These are phyloP conservation scores for Epinotia ramella DNA, from an alignment of 2,888 invertebrate species.

Conservation along the genomic window DNA sequence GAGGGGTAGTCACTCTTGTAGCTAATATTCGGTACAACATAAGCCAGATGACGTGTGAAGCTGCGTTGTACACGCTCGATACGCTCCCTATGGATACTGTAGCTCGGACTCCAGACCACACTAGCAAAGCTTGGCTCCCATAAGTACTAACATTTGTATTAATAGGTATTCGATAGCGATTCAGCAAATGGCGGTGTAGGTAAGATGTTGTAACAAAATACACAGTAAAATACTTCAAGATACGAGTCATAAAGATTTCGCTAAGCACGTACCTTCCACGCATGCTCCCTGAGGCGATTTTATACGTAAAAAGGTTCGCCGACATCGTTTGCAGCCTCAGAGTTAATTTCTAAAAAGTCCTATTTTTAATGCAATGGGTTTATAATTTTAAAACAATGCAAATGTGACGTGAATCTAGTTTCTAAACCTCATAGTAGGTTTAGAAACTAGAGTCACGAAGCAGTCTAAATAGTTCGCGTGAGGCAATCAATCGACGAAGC, in stretches of 20 bases:
- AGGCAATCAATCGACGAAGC: slow-evolving; percentile 57
- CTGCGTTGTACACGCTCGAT: no score
- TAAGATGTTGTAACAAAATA: slow-evolving; percentile 36
- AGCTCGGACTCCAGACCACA: no score
- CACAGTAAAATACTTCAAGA: slow-evolving; percentile 49
- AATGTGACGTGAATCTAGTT: no score
- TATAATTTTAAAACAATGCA: not conserved
- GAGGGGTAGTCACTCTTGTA: no score
- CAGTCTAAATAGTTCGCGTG: slow-evolving; percentile 51
- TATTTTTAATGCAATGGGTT: not conserved
- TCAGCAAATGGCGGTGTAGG: slow-evolving; percentile 17
- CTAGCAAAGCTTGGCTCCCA: not conserved
- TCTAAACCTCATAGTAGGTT: not conserved
- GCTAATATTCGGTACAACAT: no score
- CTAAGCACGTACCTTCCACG: slow-evolving; percentile 51
- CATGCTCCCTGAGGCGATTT: slow-evolving; percentile 52
- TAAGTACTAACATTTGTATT: not conserved
- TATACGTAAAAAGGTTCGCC: slow-evolving; percentile 54
- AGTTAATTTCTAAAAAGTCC: not conserved
- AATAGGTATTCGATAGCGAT: not conserved
- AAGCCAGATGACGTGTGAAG: no score
- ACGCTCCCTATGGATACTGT: no score
- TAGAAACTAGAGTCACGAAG: not conserved
- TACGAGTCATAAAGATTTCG: slow-evolving; percentile 56
- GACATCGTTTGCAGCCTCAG: slow-evolving; percentile 14